Evolutionary conservation across 2,888 invertebrate genomes (phyloP), one percentile per base, ranked within the genome.

Genomic region (Hypsopygia costalis): DNA sequence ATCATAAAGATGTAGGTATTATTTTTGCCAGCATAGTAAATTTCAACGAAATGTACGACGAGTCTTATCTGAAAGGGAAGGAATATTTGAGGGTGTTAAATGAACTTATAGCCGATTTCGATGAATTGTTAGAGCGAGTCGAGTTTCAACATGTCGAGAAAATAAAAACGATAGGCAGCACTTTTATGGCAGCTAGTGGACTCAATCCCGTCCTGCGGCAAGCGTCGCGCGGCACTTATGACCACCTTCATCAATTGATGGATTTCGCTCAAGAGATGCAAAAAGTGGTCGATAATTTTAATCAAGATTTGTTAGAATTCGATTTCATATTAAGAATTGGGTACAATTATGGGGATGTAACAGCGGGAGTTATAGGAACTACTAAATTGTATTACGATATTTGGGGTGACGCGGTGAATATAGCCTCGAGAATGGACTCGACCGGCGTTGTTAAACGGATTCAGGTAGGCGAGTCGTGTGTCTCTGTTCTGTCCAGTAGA

Each of bases 321-420:
- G 95, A 97, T 72, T 91, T 97, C 43, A 94, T 96, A 34, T 81
- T 97, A 25, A 90, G 95, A 46, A 94, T 97, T 46, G 98, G 98
- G 1, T 96, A 94, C 67, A 98, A 98, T 80, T 95, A 94, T 58
- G 98, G 98, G 0, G 98, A 98, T 57, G 97, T 99, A 0, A 98
- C 98, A 0, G 98, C 98, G 0, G 98, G 98, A 1, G 95, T 99
- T 1, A 98, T 99, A 39, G 98, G 98, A 0, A 98, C 98, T 5
- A 96, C 96, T 1, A 99, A 98, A 70, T 87, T 99, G 45, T 96
- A 97, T 74, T 99, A 98, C 63, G 98, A 98, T 75, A 98, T 98
- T 59, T 99, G 98, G 98, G 98, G 98, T 0, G 98, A 99, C 75
- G 97, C 98, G 0, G 98, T 99, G 0, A 99, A 99, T 75, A 97